Conservation (phyloP, 2,797 vertebrate genomes). For the Pogoniulus pusillus region DNA sequence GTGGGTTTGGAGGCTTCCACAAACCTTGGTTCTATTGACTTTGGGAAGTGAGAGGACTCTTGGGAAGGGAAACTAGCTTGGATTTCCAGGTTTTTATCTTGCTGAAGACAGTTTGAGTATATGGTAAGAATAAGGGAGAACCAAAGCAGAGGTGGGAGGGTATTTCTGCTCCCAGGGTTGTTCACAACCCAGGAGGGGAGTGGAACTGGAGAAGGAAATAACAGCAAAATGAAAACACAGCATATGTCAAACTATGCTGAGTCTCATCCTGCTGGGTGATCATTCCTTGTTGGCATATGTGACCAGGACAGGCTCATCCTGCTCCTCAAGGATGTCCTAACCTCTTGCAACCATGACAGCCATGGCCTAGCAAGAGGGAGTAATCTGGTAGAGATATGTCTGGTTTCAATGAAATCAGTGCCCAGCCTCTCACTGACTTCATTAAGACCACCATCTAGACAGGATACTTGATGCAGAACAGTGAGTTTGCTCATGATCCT, state of each 20-base stretch:
- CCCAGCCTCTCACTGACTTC: constrained; percentile 29
- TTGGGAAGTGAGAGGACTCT: neutral
- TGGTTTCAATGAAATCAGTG: constrained; percentile 55
- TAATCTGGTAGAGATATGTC: constrained; percentile 37
- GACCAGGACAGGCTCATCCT: constrained; percentile 11
- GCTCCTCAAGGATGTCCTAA: constrained; percentile 3
- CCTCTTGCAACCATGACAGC: neutral
- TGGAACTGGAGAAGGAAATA: constrained; percentile 9
- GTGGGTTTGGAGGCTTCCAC: neutral
- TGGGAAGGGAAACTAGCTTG: neutral
- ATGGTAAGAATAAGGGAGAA: neutral
- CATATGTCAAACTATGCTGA: constrained; percentile 16
- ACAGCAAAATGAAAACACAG: neutral
- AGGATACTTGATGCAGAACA: constrained; percentile 8
- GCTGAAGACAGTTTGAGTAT: neutral
- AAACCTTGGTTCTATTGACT: neutral
- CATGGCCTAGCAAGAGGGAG: constrained; percentile 2
- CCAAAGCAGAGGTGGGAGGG: neutral
- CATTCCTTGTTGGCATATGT: constrained; percentile 16
- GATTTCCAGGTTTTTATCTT: neutral
- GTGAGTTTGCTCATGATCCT: neutral
- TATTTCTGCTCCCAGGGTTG: neutral
- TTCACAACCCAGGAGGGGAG: neutral
- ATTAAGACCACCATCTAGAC: constrained; percentile 42
- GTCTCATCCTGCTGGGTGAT: constrained; percentile 7